Percentiles rank a stretch among this genome's conserved stretches.
phyloP scores from a whole-genome alignment of 2,888 invertebrate genomes.

The Proisotoma minuta region DNA sequence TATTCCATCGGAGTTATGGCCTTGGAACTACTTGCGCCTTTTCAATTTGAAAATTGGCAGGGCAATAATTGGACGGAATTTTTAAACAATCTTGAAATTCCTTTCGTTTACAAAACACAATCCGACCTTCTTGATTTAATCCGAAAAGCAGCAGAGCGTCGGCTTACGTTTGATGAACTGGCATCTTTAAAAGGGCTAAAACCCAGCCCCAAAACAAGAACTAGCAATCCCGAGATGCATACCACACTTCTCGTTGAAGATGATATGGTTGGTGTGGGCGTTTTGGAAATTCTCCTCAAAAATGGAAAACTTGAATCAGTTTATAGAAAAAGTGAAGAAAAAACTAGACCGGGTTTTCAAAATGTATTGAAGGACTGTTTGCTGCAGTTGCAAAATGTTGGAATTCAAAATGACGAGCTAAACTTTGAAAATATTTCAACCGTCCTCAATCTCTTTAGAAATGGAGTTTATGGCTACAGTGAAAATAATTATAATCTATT shows the following conservation, averaged over 20 bases:
- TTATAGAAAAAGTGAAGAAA: neutral
- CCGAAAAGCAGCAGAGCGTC: neutral
- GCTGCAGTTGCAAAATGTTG: neutral
- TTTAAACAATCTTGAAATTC: neutral
- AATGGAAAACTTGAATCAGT: neutral
- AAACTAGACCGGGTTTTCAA: neutral
- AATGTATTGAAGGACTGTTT: neutral
- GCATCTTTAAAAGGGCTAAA: neutral
- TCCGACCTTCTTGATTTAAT: neutral
- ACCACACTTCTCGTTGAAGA: neutral
- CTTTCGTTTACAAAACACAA: neutral
- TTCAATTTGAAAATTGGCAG: neutral
- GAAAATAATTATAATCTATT: too few relatives aligned
- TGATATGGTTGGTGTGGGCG: neutral
- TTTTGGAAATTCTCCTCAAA: neutral
- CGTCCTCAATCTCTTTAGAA: too few relatives aligned
- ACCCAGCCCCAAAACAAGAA: neutral
- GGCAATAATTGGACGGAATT: neutral
- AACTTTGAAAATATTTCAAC: neutral
- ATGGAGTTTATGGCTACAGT: too few relatives aligned
- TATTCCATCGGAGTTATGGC: neutral
- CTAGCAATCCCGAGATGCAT: neutral
- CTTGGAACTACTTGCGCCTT: neutral
- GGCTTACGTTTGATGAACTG: neutral
- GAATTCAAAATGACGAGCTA: neutral